Conservation (phyloP, 2,888 invertebrate genomes). For the Aelia acuminata region DNA sequence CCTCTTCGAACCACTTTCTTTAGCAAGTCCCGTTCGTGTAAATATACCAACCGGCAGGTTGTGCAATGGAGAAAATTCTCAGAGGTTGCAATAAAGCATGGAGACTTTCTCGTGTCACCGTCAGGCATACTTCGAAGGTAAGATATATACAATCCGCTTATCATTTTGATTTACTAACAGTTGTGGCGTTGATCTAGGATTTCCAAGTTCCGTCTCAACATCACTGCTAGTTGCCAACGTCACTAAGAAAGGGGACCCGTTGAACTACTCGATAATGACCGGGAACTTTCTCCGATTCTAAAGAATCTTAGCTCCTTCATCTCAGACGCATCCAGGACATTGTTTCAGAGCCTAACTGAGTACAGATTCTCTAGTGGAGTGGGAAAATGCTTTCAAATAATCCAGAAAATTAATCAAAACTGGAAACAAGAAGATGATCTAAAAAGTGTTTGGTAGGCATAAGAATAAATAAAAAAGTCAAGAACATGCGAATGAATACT, state of each 20-base stretch:
- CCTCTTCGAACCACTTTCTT: background rate
- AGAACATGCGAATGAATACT: no score
- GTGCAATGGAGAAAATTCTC: background rate
- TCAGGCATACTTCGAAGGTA: background rate
- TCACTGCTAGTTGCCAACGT: background rate
- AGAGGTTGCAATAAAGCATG: background rate
- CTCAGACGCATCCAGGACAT: background rate
- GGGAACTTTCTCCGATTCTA: constrained; percentile 26
- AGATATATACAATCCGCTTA: constrained; percentile 5
- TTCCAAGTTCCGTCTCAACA: background rate
- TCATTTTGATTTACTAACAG: constrained; percentile 10
- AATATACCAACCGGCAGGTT: background rate
- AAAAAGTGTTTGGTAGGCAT: no score
- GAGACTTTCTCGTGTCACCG: constrained; percentile 40
- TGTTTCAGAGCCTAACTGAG: background rate
- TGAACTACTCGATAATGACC: background rate
- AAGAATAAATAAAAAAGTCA: no score
- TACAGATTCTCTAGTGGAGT: background rate
- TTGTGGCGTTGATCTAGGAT: background rate
- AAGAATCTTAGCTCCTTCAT: background rate
- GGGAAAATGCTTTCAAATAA: background rate
- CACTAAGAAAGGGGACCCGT: constrained; percentile 12
- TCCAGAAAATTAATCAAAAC: no score
- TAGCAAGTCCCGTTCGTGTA: background rate
- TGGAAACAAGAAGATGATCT: no score